Evolutionary conservation across 2,888 invertebrate species (phyloP).

Genomic region (Tetragonisca angustula): DNA sequence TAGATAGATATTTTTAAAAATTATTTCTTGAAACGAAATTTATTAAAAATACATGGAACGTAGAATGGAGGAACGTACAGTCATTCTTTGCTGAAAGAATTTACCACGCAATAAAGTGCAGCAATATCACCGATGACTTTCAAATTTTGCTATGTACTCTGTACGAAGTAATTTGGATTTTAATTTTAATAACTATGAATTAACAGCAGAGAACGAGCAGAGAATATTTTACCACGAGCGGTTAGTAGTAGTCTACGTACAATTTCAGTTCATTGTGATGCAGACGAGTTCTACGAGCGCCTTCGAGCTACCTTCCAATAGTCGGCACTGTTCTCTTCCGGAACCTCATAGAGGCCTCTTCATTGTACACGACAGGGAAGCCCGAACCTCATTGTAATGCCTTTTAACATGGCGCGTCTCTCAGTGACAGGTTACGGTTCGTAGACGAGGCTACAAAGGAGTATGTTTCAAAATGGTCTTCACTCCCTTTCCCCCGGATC

Average conservation of each 20-base stretch:
- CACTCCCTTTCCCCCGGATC: constrained; percentile 20
- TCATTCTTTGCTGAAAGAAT: no score
- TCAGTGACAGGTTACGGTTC: constrained; percentile 26
- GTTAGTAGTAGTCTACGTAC: constrained; percentile 25
- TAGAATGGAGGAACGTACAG: no score
- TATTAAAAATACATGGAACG: no score
- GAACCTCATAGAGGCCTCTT: constrained; percentile 13
- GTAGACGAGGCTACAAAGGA: constrained; percentile 48
- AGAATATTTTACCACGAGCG: constrained; percentile 18
- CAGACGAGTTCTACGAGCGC: constrained; percentile 50
- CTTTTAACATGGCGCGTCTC: constrained; percentile 43
- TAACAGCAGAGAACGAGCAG: constrained; percentile 18
- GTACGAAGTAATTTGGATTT: background rate
- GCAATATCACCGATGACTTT: no score
- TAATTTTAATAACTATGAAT: background rate
- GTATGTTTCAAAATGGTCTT: constrained; percentile 59
- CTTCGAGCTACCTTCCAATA: constrained; percentile 39
- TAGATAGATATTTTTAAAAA: no score
- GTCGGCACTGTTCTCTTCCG: constrained; percentile 46
- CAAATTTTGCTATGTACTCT: constrained; percentile 8
- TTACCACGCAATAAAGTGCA: no score
- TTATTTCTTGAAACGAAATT: no score
- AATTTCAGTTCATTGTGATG: constrained; percentile 54
- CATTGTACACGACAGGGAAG: constrained; percentile 41
- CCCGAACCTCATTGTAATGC: constrained; percentile 52